These are phyloP conservation scores for Misgurnus anguillicaudatus DNA, from an alignment of 2,113 vertebrate species.

Conservation along the genomic window DNA sequence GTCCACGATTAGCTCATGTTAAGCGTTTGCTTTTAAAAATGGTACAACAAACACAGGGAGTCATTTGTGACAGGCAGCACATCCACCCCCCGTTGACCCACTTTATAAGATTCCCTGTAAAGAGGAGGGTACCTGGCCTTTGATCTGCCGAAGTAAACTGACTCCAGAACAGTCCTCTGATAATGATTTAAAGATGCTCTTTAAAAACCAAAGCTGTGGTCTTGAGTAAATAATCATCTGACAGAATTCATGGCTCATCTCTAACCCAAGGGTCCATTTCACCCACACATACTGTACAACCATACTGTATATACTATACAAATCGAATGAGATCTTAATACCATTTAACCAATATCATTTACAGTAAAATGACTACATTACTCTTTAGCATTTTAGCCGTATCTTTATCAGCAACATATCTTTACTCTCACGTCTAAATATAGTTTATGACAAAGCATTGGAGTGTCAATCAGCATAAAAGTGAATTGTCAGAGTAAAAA, in stretches of 20 bases:
- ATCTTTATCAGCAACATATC: background rate
- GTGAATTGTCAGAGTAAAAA: conserved; percentile 6
- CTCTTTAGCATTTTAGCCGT: too few species aligned
- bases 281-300: too few species aligned
- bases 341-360: too few species aligned
- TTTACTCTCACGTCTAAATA: background rate
- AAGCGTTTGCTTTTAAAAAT: conserved; percentile 39
- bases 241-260: too few species aligned
- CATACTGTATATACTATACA: too few species aligned
- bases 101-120: background rate
- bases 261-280: too few species aligned
- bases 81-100: background rate
- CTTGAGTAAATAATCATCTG: background rate
- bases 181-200: conserved; percentile 5
- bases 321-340: too few species aligned
- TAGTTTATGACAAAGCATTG: conserved; percentile 20
- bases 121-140: conserved; percentile 2
- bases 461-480: conserved; percentile 7
- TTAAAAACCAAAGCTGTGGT: background rate
- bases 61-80: background rate
- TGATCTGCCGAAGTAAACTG: background rate
- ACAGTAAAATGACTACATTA: too few species aligned
- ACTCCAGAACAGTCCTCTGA: background rate
- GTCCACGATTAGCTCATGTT: conserved; percentile 41
- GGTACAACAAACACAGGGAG: conserved; percentile 6